Evolutionary conservation across 2,797 vertebrate genomes (phyloP), one percentile per base, ranked within the genome.

Genomic region (Limosa lapponica): DNA sequence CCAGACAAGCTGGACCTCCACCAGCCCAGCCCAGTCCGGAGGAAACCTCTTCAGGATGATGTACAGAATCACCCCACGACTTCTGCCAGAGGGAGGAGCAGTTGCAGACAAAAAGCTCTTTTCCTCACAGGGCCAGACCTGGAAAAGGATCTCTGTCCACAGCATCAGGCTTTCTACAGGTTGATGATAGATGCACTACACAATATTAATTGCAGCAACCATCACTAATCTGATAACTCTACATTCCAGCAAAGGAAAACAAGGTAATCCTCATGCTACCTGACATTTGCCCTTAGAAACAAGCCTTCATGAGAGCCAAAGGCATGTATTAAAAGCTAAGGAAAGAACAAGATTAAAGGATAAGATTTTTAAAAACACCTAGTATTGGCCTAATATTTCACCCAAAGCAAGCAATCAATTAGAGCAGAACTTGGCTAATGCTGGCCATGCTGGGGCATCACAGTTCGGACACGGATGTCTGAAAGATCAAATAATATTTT

Each of bases 51-150:
- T 14, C 12, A n/a, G 43, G 67, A 67, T 73, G 44, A 84, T 36
- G 48, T 11, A 64, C 73, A 66, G 58, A 64, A 73, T 55, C 58
- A 39, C 23, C 57, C 86, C 51, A 54, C 1, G 2, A 7, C 48
- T 91, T 59, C 92, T 87, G 66, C 92, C 95, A 95, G 95, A 93
- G 89, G 92, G 96, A 96, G 95, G 89, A 96, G 95, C 89, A 90
- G 83, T 82, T 82, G 86, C 57, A 84, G 86, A 81, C 85, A 43
- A 89, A 96, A 96, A 90, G 32, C 59, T 62, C 77, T 59, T 87
- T 75, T 41, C 54, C 39, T 82, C 34, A 20, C 54, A 82, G 43
- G 19, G 48, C 16, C 36, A 82, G 80, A 72, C 18, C 0, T 52
- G 72, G 66, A 69, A 88, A 84, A 54, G 39, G 16, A 87, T 93